Evolutionary conservation across 35 echinoderm and acorn worm species (phyloP), one percentile per base, ranked within the genome.

Genomic region (Amphiura filiformis): DNA sequence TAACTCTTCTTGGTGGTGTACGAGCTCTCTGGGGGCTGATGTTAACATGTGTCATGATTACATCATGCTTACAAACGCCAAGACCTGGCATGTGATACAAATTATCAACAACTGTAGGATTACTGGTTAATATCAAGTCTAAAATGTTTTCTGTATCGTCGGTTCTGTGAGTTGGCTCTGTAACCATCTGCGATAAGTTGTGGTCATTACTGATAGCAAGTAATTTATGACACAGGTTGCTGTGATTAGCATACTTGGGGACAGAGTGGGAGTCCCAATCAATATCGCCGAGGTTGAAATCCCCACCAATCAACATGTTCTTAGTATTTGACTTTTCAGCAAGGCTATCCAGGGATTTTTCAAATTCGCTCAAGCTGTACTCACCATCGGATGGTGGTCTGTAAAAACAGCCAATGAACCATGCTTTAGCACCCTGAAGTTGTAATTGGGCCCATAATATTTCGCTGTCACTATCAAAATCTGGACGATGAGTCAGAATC

Each of bases 321-420:
- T 4, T 47, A 65, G 42, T 49, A 32, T 82, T 75, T 22, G 78
- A 33, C 39, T 31, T 37, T 31, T 37, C 39, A 0, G 38, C 11
- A 13, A 89, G 5, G 20, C 41, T 2, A 34, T 15, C 30, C 76
- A 79, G 30, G 78, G 75, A 87, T 23, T 31, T 17, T 7, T 79
- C 75, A 37, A 87, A 79, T 56, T 87, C 36, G 26, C 79, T 28
- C 13, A 87, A 76, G 42, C 86, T 87, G 86, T 78, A 26, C 14
- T 77, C 36, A 11, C 44, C 44, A 65, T 86, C 84, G 33, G 34
- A 14, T 26, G 86, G 70, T 13, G 76, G 76, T 78, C 86, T 38
- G 38, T 87, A 87, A 38, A 78, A 87, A 31, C 86, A 87, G 26
- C 86, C 86, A 87, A 87, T 79, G 76, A 87, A 80, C 34, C 38